Evolutionary conservation across 2,113 vertebrate genomes (phyloP), one percentile per base, ranked within the genome.

Genomic region (Clupea harengus): DNA sequence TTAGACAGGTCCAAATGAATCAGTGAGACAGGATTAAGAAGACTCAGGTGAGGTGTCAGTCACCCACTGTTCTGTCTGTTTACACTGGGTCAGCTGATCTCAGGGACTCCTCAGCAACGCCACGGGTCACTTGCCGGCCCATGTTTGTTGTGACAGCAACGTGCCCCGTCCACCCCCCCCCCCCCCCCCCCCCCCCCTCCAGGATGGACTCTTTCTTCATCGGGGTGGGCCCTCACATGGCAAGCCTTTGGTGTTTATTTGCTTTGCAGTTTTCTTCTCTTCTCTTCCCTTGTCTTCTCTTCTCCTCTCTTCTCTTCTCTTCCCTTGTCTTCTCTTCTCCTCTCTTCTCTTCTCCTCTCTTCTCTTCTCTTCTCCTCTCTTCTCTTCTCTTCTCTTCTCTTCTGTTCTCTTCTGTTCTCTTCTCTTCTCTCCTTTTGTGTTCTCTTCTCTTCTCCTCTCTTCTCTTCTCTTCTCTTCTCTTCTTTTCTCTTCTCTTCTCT

Each of bases 131-230:
- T 75, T 81, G 10, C n/a, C 17, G 18, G 67, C 83, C 45, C 45
- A 18, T 5, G 86, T 88, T 90, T 90, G 89, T 88, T 91, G 87
- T 92, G 88, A 89, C 90, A 90, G 88, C 85, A 88, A 87, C 10
- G 2, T 39, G 39, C 39, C 39, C 39, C 39, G 67, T 10, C 9
- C 57, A 18, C 28, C 67, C 67, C 8, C 25, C 10, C 25, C 64
- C 64, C n/a, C 64, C 22, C n/a, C n/a, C n/a, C n/a, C 45, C 85
- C 82, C 85, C 46, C 25, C 45, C 6, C 52, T 15, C 17, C 18
- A 5, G 18, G 4, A 4, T 22, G 54, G 54, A 57, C 25, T 25
- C 9, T 22, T 50, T 82, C 81, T 82, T 46, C 3, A 3, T 32
- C 64, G 10, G 13, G 28, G 28, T 75, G 28, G 67, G 67, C 25